Evolutionary conservation across 2,113 vertebrate genomes (phyloP), one percentile per base, ranked within the genome.

Genomic region (Clarias batrachus): DNA sequence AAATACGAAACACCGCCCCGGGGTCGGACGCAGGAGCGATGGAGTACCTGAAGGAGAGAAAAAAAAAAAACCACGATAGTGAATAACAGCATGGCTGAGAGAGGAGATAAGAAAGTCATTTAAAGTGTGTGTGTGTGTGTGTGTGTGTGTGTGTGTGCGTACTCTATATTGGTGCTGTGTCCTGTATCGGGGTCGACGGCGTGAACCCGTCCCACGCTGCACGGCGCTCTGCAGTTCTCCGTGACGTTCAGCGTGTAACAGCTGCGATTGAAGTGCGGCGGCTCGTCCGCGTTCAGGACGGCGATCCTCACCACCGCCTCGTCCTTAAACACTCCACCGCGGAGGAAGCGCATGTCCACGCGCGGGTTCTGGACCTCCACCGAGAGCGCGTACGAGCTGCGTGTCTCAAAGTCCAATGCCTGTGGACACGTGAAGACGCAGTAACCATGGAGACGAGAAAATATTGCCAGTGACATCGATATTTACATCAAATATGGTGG

Each of bases 251-350:
- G 93, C 12, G 92, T 94, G 91, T 97, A 98, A 19, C 92, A 92
- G 0, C 92, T 71, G 84, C 95, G 94, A 37, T 96, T 94, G 93
- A 98, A 98, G 25, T 91, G 91, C 0, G 97, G 97, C 0, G 96
- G 96, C 90, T 98, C 97, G 8, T 97, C 96, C 1, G 96, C 96
- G 0, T 98, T 96, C 30, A 97, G 94, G 54, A 98, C 96, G 6
- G 94, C 91, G 87, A 98, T 94, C 2, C 94, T 94, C 25, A 97
- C 96, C 0, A 94, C 95, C 3, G 96, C 95, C 79, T 96, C 94
- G 73, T 97, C 97, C 88, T 97, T 97, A 88, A 98, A 97, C 91
- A 96, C 92, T 70, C 97, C 97, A 62, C 93, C 95, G 65, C 95
- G 94, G 25, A 97, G 90, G 91, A 96, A 97, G 10, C 96, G 95